Evolutionary conservation across 2,113 vertebrate genomes (phyloP), one percentile per base, ranked within the genome.

Genomic region (Hemibagrus wyckioides): DNA sequence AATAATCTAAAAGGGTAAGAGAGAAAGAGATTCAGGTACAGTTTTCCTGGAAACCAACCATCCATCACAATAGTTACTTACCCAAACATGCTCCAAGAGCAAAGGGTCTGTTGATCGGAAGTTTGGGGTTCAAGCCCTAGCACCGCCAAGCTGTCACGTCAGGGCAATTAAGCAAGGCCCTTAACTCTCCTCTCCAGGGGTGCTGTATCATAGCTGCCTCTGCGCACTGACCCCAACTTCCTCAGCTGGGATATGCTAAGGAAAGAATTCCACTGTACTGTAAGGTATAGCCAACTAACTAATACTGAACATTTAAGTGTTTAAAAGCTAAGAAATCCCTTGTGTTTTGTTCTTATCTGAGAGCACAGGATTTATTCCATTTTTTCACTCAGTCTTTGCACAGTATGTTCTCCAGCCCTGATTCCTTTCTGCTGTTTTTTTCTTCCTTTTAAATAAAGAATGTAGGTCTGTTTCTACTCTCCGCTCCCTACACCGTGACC

Each of bases 41-140:
- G 94, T 95, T 95, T 92, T 94, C 94, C 89, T 89, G 92, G 95
- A 94, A 94, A 95, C 93, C 85, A 91, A 92, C 75, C 80, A 90
- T 90, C 90, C 44, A 82, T 88, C 79, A 85, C 91, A 88, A 90
- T 92, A 91, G 89, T 93, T 92, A 93, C 92, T 81, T 88, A 86
- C 84, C 89, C 89, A 84, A 92, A 88, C 75, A 81, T 59, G 39
- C 80, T 85, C 87, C 14, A 73, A 87, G 57, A 91, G 67, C 85
- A 88, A 61, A 82, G 85, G n/a, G n/a, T n/a, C n/a, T n/a, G n/a
- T n/a, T n/a, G n/a, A n/a, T n/a, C n/a, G n/a, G n/a, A n/a, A n/a
- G n/a, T n/a, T n/a, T n/a, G n/a, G n/a, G n/a, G n/a, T n/a, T n/a
- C n/a, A n/a, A n/a, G n/a, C n/a, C n/a, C n/a, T n/a, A n/a, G n/a